These are phyloP conservation scores for Poecilia wingei DNA, from an alignment of 2,797 vertebrate genomes.

Conservation along the genomic window DNA sequence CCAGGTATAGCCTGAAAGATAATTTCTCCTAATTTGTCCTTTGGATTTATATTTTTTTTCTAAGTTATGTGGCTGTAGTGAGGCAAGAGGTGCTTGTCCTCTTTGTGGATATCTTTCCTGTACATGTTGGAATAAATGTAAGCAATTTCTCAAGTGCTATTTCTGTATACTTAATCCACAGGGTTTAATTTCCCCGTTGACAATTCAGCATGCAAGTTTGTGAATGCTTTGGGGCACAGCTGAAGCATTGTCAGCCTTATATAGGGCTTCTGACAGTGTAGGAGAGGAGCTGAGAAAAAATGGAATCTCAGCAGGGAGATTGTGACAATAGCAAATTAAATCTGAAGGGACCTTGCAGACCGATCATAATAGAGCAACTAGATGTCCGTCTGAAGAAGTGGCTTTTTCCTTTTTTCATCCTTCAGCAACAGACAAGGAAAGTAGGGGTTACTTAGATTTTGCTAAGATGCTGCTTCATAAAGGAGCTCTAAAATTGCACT, in stretches of 20 bases:
- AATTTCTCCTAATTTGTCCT: conserved; percentile 12
- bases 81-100: conserved; percentile 20
- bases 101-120: conserved; percentile 47
- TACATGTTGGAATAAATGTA: conserved; percentile 47
- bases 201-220: conserved; percentile 65
- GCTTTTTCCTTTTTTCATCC: conserved; percentile 31
- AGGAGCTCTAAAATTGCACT: conserved; percentile 21
- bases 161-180: conserved; percentile 42
- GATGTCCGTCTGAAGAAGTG: conserved; percentile 62
- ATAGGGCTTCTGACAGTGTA: conserved; percentile 40
- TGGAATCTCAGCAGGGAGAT: conserved; percentile 26
- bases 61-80: conserved; percentile 11
- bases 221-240: conserved; percentile 56
- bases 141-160: conserved; percentile 55
- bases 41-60: not conserved
- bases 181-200: conserved; percentile 59
- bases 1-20: conserved; percentile 7
- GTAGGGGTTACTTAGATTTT: not conserved
- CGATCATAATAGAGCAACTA: conserved; percentile 60
- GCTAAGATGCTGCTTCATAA: not conserved
- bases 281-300: conserved; percentile 32
- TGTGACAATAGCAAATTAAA: conserved; percentile 39
- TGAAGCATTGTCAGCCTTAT: conserved; percentile 44
- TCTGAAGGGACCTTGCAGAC: conserved; percentile 45
- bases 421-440: conserved; percentile 11